phyloP scores from a whole-genome alignment of 2,113 vertebrate genomes.

The Globicephala melas region DNA sequence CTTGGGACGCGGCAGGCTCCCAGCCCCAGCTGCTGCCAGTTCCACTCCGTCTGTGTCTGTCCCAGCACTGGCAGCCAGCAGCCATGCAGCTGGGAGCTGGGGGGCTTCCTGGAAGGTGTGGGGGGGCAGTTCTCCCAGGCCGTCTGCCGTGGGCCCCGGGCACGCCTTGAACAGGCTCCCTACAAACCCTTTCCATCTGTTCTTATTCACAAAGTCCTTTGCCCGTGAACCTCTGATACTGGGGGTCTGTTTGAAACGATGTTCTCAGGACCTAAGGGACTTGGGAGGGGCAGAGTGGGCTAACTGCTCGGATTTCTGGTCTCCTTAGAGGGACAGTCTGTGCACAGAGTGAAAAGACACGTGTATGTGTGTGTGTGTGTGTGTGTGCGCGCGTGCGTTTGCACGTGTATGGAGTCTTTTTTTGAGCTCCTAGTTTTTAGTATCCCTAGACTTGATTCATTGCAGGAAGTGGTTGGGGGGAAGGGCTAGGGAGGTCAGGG shows the following conservation, averaged over 20 bases:
- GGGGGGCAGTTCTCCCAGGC: neutral
- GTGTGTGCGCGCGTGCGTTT: no score
- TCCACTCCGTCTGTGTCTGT: conserved; percentile 57
- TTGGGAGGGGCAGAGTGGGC: neutral
- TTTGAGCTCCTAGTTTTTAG: neutral
- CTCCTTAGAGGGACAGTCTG: neutral
- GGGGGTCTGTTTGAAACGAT: neutral
- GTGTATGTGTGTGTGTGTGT: no score
- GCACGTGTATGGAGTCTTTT: neutral
- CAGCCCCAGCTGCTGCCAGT: conserved; percentile 61
- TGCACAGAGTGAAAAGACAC: neutral
- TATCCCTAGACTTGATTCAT: neutral
- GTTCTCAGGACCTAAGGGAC: conserved; percentile 30
- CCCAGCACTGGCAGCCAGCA: conserved; percentile 50
- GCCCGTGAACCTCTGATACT: neutral
- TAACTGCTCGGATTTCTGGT: conserved; percentile 25
- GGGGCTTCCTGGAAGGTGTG: conserved; percentile 9
- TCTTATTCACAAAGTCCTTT: conserved; percentile 33
- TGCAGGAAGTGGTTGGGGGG: neutral
- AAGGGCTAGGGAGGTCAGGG: neutral
- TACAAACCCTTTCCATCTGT: neutral
- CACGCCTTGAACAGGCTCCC: neutral
- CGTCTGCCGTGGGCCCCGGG: neutral
- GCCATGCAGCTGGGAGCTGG: conserved; percentile 39
- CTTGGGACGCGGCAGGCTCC: conserved; percentile 61